Evolutionary conservation across 2,113 vertebrate genomes (phyloP).

Genomic region (Microtus ochrogaster): DNA sequence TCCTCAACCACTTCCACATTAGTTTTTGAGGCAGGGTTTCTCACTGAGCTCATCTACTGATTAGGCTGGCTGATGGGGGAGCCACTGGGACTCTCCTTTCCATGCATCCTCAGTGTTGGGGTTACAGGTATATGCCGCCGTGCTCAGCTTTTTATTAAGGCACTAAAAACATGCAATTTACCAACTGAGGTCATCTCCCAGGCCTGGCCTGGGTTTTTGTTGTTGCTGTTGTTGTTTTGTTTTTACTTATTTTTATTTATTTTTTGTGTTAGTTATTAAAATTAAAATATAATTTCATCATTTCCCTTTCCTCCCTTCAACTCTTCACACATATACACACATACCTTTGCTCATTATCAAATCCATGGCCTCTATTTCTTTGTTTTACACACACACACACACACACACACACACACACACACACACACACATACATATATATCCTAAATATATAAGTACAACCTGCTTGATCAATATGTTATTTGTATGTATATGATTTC

Average conservation of each 20-base stretch:
- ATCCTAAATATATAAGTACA: not conserved
- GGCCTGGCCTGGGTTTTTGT: not conserved
- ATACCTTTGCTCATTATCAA: not conserved
- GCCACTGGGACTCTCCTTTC: not conserved
- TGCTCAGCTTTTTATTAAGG: not conserved
- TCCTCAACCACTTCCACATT: too few species aligned
- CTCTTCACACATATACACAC: not conserved
- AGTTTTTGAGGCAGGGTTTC: not conserved
- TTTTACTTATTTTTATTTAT: not conserved
- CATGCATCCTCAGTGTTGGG: not conserved
- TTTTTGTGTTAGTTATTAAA: not conserved
- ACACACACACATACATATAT: not conserved
- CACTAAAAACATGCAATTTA: not conserved
- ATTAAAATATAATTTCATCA: not conserved
- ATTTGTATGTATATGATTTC: not conserved
- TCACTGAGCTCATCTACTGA: not conserved
- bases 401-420: not conserved
- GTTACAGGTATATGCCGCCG: not conserved
- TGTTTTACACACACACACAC: too few species aligned
- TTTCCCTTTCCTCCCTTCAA: not conserved
- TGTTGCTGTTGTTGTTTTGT: not conserved
- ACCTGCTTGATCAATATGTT: too few species aligned
- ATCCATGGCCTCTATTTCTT: not conserved
- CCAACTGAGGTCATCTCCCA: not conserved
- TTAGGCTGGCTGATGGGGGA: not conserved